Base-by-base conservation (phyloP, 2,113 vertebrate genomes). In the Microtus oregoni region DNA sequence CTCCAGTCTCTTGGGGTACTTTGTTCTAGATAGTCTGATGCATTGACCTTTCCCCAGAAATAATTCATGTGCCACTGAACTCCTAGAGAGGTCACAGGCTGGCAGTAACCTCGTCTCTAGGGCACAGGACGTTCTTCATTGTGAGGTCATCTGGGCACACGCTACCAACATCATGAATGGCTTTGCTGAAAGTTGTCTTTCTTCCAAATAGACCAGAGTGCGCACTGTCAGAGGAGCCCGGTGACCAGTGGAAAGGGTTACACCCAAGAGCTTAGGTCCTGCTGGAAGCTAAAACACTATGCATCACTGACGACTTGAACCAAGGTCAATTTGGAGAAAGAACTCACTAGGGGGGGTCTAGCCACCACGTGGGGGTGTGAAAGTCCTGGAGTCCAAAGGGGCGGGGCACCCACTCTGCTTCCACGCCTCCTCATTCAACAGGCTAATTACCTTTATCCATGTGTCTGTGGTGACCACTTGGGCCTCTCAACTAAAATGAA, bases 151-250 rank as follows among this genome's bases (percentile, higher is more conserved):
- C 35, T 2, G 38, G 30, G 20, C 32, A 4, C 70, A 67, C 1
- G 2, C 1, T 14, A 17, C 7, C 32, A 4, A 3, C 32, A 35
- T 8, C 1, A 14, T 32, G 2, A n/a, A 28, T 1, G 5, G 44
- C 63, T 79, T 30, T 55, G 55, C 50, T 12, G 22, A 14, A 11
- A 14, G 70, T 38, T 20, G 0, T n/a, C 3, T 2, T 35, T 13
- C 52, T 20, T 58, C 32, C 67, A 7, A 24, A 22, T 17, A 4
- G 0, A 0, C 11, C 58, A 63, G 52, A 5, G 65, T 9, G 0
- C 0, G 0, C 0, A 11, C 15, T 4, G 7, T 28, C 90, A n/a
- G 44, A 22, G 3, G n/a, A 11, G 10, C 30, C 19, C 47, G 20
- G n/a, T 2, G 7, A 47, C 41, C 2, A 12, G 58, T 5, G 5